phyloP scores from a whole-genome alignment of 2,113 vertebrate species.

The Probosciger aterrimus region DNA sequence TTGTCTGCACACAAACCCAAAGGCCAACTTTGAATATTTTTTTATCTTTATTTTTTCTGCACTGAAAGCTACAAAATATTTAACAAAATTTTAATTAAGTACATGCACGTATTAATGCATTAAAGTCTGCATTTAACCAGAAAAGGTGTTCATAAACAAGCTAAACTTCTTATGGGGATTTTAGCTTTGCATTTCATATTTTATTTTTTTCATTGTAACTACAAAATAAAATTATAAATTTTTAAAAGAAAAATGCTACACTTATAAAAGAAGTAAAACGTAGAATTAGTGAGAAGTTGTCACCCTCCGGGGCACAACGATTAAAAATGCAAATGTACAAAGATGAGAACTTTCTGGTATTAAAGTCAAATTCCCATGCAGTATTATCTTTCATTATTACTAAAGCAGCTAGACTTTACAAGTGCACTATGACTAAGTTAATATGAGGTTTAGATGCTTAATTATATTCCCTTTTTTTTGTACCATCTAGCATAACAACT shows the following conservation, averaged over 20 bases:
- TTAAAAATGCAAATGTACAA: neutral
- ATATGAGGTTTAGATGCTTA: neutral
- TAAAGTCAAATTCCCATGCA: neutral
- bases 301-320: neutral
- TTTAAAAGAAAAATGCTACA: rapidly evolving
- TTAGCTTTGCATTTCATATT: neutral
- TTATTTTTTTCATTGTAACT: neutral
- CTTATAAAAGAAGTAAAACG: neutral
- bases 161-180: neutral
- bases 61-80: neutral
- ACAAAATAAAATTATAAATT: neutral
- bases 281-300: neutral
- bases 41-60: neutral
- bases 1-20: neutral
- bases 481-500: neutral
- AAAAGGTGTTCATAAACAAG: neutral
- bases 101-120: neutral
- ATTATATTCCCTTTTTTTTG: neutral
- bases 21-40: neutral
- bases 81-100: neutral
- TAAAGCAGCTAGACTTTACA: neutral
- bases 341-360: neutral
- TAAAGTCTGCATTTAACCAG: neutral
- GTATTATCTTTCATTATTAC: neutral
- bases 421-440: neutral